phyloP scores from a whole-genome alignment of 2,797 vertebrate species.

The Anguilla marmorata region DNA sequence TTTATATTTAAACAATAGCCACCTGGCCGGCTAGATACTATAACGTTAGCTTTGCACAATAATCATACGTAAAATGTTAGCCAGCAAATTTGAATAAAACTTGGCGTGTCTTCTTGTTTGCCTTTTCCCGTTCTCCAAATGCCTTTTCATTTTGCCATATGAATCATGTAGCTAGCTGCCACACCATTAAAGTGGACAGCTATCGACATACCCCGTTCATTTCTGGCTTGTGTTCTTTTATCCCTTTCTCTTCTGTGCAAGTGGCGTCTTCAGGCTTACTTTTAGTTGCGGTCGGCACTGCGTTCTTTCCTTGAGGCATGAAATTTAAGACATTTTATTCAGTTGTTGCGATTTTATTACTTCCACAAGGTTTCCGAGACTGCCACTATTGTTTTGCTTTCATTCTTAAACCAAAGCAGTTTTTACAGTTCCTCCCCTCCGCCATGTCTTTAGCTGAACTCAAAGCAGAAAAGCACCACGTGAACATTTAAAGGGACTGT shows the following conservation, averaged over 20 bases:
- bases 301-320: slow-evolving; percentile 65
- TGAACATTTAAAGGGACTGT: slow-evolving; percentile 29
- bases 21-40: background rate
- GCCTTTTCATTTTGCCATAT: background rate
- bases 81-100: background rate
- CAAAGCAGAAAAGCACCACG: slow-evolving; percentile 43
- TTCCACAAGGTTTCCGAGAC: background rate
- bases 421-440: slow-evolving; percentile 40
- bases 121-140: background rate
- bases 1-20: background rate
- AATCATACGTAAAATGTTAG: background rate
- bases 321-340: slow-evolving; percentile 26
- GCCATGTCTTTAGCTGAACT: slow-evolving; percentile 59
- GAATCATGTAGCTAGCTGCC: background rate
- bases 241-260: slow-evolving; percentile 63
- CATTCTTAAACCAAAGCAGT: slow-evolving; percentile 20
- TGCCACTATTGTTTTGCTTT: slow-evolving; percentile 1
- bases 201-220: slow-evolving; percentile 69
- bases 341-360: background rate
- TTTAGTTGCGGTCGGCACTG: slow-evolving; percentile 66
- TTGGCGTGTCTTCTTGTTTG: background rate
- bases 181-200: background rate
- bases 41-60: background rate
- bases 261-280: slow-evolving; percentile 61
- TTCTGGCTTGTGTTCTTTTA: slow-evolving; percentile 65